Evolutionary conservation across 2,888 invertebrate species (phyloP), one percentile per base, ranked within the genome.

Genomic region (Pedicia rivosa): DNA sequence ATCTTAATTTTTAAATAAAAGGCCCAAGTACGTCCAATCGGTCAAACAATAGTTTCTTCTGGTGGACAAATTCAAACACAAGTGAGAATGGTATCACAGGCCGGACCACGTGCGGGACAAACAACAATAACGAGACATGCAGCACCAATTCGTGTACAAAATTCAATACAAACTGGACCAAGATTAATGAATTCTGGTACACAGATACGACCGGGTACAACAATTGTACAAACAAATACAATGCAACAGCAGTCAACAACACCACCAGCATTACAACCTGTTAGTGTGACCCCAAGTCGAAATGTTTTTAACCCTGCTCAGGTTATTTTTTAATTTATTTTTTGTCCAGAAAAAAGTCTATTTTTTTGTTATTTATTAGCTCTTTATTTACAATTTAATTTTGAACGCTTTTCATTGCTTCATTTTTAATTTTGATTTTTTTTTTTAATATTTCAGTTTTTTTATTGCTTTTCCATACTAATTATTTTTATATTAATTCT

Each of bases 71-170:
- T 32, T 13, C 59, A 59, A 47, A 60, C 62, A 33, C 74, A 74
- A 56, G 72, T 77, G 45, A 64, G 76, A 47, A 67, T 77, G 51
- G 70, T 75, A 52, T 62, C 70, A 41, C 62, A 60, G 37, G 48
- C 58, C 12, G 48, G 52, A 40, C 53, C 52, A 25, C 53, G 62
- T 35, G 59, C 62, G 35, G 59, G 59, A n/a, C 60, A 62, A 39
- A 61, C 62, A 33, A 62, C 62, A 42, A 61, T 62, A 49, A 58
- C 64, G 32, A 59, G 65, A 42, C 62, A 62, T 42, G 53, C 54
- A 37, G 43, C 52, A 35, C 50, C 52, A 37, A 53, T 60, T 37
- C 54, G 62, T 34, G 51, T 61, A 44, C 61, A 59, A 35, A 51
- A 50, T 20, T 51, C 54, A 19, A 12, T 40, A 27, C 36, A 37